phyloP scores from a whole-genome alignment of 2,888 invertebrate genomes.

The Lepeophtheirus nordmannii region DNA sequence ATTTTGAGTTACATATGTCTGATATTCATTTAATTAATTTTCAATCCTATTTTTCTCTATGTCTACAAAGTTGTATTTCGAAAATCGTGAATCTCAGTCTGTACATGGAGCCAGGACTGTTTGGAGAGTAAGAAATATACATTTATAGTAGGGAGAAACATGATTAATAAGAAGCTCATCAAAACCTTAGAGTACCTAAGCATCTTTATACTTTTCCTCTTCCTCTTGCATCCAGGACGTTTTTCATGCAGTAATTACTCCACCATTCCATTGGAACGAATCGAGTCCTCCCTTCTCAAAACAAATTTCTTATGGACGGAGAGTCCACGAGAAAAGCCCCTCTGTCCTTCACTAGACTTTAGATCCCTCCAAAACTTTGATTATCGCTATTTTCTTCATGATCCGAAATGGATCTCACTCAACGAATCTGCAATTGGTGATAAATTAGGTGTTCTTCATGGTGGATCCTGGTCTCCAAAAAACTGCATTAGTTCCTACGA shows the following conservation, averaged over 20 bases:
- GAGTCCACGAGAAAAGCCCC: not conserved
- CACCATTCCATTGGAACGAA: not conserved
- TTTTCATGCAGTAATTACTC: not conserved
- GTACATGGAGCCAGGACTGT: too few relatives aligned
- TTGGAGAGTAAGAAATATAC: too few relatives aligned
- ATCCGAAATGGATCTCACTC: not conserved
- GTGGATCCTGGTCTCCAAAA: not conserved
- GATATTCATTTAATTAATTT: too few relatives aligned
- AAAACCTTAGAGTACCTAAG: not conserved
- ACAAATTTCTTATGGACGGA: not conserved
- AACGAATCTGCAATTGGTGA: not conserved
- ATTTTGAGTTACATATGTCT: too few relatives aligned
- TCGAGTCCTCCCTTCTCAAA: not conserved
- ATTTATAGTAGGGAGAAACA: not conserved
- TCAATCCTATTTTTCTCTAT: too few relatives aligned
- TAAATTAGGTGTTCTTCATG: not conserved
- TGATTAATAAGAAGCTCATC: not conserved
- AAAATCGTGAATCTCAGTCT: too few relatives aligned
- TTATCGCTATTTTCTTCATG: not conserved
- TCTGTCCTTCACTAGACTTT: not conserved
- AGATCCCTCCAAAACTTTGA: not conserved
- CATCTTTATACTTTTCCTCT: not conserved
- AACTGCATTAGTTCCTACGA: not conserved
- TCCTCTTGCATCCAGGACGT: conserved; percentile 8
- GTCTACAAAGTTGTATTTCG: too few relatives aligned